phyloP scores from a whole-genome alignment of 1,140 invertebrate genomes.

The Euwallacea similis region DNA sequence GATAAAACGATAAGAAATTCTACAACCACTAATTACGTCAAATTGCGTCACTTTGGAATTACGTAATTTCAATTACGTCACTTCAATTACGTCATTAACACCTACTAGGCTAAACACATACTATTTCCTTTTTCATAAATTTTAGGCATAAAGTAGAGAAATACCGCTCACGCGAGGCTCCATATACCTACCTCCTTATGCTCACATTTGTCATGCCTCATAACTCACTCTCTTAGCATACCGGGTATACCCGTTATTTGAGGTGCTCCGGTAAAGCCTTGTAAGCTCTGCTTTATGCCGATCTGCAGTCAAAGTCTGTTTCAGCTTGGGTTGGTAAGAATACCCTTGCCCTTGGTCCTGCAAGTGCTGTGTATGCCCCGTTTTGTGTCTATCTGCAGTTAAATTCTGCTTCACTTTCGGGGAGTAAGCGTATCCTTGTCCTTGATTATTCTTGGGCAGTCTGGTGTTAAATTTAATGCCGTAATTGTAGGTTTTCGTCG shows the following conservation, averaged over 20 bases:
- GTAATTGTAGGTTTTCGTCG: slow-evolving; percentile 24
- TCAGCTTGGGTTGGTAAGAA: slow-evolving; percentile 3
- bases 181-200: too few relatives aligned
- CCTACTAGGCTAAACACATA: too few relatives aligned
- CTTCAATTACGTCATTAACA: too few relatives aligned
- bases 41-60: too few relatives aligned
- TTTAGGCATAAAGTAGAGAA: too few relatives aligned
- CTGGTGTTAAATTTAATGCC: neutral
- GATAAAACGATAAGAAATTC: too few relatives aligned
- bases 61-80: too few relatives aligned
- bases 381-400: slow-evolving; percentile 5
- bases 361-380: neutral
- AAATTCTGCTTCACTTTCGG: neutral
- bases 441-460: slow-evolving; percentile 8
- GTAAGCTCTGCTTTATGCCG: slow-evolving; percentile 19
- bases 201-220: neutral
- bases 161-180: too few relatives aligned
- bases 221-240: slow-evolving; percentile 34
- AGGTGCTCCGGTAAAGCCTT: slow-evolving; percentile 32
- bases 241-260: slow-evolving; percentile 32
- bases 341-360: slow-evolving; percentile 13
- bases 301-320: neutral
- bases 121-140: too few relatives aligned
- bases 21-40: too few relatives aligned
- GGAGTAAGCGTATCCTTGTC: slow-evolving; percentile 3